Percentiles rank a stretch among this genome's conserved stretches.
Conservation (phyloP, 2,113 vertebrate genomes). For the Chaetorhynchus papuensis region DNA sequence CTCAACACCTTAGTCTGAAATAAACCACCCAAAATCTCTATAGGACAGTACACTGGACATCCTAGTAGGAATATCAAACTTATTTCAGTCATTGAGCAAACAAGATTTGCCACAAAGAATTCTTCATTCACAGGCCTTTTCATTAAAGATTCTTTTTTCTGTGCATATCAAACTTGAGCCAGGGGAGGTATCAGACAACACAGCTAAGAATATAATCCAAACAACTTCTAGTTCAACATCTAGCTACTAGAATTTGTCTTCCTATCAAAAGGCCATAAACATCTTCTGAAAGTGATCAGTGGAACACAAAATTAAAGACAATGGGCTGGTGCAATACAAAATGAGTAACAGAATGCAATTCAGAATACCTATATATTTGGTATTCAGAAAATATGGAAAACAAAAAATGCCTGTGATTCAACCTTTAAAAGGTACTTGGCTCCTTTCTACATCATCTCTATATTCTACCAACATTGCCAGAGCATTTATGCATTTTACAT, state of each 20-base stretch:
- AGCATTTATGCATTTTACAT: neutral
- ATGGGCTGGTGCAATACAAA: neutral
- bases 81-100: neutral
- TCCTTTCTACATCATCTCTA: neutral
- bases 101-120: neutral
- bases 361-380: neutral
- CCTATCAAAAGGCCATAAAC: neutral
- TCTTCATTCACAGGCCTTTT: neutral
- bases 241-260: neutral
- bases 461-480: neutral
- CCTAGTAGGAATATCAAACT: neutral
- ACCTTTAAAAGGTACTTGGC: neutral
- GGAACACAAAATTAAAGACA: neutral
- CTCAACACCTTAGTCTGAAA: neutral
- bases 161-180: neutral
- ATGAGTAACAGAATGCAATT: neutral
- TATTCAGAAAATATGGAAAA: neutral
- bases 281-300: fast-evolving
- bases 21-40: neutral
- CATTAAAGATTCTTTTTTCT: neutral
- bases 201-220: neutral
- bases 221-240: neutral
- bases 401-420: neutral
- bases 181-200: neutral
- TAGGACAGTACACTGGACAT: neutral